A percentile compares a stretch with the other conserved stretches of the same genome.
Evolutionary conservation across 2,113 vertebrate genomes (phyloP).

Genomic region (Candoia aspera): DNA sequence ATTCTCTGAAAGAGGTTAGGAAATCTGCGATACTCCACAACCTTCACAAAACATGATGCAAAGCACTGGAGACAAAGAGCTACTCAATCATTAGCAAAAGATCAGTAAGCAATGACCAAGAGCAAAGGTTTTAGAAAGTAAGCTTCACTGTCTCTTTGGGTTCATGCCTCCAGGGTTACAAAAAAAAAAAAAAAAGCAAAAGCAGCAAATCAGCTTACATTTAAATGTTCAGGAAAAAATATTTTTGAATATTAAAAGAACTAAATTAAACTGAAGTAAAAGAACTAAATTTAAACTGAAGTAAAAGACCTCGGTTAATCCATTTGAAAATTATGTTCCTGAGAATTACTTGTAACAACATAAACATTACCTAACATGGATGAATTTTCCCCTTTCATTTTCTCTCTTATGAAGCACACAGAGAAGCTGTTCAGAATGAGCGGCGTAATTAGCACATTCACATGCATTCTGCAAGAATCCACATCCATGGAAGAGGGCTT

Average conservation of each 20-base stretch:
- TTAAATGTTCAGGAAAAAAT: not conserved
- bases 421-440: not conserved
- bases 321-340: not conserved
- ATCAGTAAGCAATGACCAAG: conserved; percentile 23
- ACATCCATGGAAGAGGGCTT: not conserved
- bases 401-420: not conserved
- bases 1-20: conserved; percentile 60
- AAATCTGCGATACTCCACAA: conserved; percentile 57
- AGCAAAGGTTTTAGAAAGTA: conserved; percentile 16
- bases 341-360: not conserved
- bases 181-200: not conserved
- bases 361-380: conserved; percentile 1
- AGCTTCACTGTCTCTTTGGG: not conserved
- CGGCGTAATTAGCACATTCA: not conserved
- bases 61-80: conserved; percentile 44
- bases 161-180: not conserved
- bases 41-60: conserved; percentile 37
- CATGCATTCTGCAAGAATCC: not conserved
- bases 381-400: not conserved
- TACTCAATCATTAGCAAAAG: conserved; percentile 44
- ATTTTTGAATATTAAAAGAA: conserved; percentile 8
- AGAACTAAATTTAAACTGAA: conserved; percentile 21
- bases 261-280: conserved; percentile 21
- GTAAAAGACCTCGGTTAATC: not conserved
- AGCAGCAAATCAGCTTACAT: not conserved